Evolutionary conservation across 2,797 vertebrate genomes (phyloP), one percentile per base, ranked within the genome.

Genomic region (Orientallactaga sibirica): DNA sequence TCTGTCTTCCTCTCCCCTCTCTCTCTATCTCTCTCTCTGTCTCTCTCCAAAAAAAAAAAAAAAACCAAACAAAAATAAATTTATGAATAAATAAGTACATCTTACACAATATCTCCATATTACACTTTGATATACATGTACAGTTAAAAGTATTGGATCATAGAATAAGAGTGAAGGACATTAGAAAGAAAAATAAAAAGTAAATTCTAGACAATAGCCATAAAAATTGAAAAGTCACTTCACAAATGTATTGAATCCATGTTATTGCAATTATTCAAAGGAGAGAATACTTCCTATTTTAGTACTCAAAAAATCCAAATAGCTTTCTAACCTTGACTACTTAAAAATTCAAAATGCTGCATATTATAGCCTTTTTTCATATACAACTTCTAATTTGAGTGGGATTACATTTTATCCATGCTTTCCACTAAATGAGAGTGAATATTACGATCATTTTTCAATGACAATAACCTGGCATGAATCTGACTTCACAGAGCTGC

Each of bases 301-400:
- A 79, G 29, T 61, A 82, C 20, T 88, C 79, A 88, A 66, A 86
- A 73, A 41, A 4, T 43, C 70, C 78, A 5, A 67, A 68, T 75
- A 68, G 68, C 68, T 78, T 91, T 89, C 55, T 74, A 83, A 85
- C 48, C 62, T 76, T 90, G 48, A 86, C 52, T 88, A 7, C 73
- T 87, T 94, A 95, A 84, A 92, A 93, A 88, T 86, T 9, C 43
- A 90, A 52, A 86, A 37, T 58, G 58, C 37, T 86, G 55, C 37
- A 62, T 20, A 74, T 33, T 83, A 10, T 7, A 92, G 78, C 80
- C 52, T 95, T 96, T 87, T 88, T 87, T 55, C 64, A 91, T 52
- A 94, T 67, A 16, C 25, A 87, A 78, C 4, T 67, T 89, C 74
- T 94, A 90, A 95, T 93, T 96, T 91, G 71, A 91, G 29, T 91